phyloP scores from a whole-genome alignment of 2,113 vertebrate species.

The Carlito syrichta region DNA sequence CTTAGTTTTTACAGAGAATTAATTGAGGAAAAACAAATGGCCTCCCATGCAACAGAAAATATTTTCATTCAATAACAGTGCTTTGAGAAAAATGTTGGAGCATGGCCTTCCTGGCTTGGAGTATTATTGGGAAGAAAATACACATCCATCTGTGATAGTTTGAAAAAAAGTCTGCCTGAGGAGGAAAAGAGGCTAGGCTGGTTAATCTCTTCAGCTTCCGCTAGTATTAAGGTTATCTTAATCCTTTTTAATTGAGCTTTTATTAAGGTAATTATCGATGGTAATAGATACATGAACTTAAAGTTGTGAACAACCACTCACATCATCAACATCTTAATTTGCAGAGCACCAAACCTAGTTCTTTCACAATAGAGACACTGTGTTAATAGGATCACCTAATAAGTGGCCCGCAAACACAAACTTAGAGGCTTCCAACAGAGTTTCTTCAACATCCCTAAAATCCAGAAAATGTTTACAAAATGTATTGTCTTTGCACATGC shows the following conservation, averaged over 20 bases:
- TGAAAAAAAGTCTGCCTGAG: not conserved
- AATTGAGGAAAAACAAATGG: not conserved
- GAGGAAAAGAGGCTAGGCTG: not conserved
- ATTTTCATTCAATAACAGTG: not conserved
- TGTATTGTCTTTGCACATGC: fast-evolving
- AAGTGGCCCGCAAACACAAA: not conserved
- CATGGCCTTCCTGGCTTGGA: not conserved
- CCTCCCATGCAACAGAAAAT: not conserved
- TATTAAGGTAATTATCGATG: not conserved
- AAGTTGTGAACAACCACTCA: not conserved
- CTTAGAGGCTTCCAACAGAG: fast-evolving
- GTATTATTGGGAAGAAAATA: not conserved
- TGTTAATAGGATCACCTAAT: not conserved
- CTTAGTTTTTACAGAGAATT: not conserved
- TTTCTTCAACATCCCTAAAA: not conserved
- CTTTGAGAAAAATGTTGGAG: not conserved
- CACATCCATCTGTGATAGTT: not conserved
- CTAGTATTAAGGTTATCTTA: too few relatives aligned
- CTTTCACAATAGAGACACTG: not conserved
- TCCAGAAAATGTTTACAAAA: not conserved
- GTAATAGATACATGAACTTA: not conserved
- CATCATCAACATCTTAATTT: not conserved
- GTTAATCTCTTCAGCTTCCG: not conserved
- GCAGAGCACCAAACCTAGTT: not conserved
- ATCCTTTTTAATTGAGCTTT: not conserved